phyloP scores from a whole-genome alignment of 2,888 invertebrate genomes.

The Apocheima hispidaria region DNA sequence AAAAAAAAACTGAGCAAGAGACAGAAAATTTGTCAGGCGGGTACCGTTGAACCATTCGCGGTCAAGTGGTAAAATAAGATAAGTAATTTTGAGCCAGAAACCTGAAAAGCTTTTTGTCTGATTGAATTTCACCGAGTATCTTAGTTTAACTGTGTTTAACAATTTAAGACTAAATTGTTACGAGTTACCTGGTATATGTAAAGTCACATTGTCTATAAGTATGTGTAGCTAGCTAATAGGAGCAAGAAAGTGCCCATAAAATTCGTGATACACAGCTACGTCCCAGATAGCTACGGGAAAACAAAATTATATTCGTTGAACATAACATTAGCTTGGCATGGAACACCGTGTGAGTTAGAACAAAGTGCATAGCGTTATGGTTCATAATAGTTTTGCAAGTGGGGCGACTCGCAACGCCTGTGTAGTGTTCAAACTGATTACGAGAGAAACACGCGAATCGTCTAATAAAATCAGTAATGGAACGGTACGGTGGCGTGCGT shows the following conservation, averaged over 20 bases:
- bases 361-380: constrained; percentile 67
- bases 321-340: constrained; percentile 61
- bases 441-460: constrained; percentile 79
- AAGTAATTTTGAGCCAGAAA: constrained; percentile 47
- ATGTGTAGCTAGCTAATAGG: constrained; percentile 38
- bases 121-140: constrained; percentile 41
- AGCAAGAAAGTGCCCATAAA: constrained; percentile 49
- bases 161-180: constrained; percentile 22
- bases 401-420: constrained; percentile 70
- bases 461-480: constrained; percentile 84
- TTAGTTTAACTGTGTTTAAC: constrained; percentile 8
- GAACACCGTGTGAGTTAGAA: constrained; percentile 68
- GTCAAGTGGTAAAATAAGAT: constrained; percentile 56
- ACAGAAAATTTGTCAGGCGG: constrained; percentile 47
- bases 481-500: constrained; percentile 84
- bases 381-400: constrained; percentile 72
- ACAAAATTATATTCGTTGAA: constrained; percentile 64
- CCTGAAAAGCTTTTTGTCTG: constrained; percentile 42
- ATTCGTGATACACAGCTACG: constrained; percentile 62
- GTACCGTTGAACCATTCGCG: constrained; percentile 60
- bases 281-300: constrained; percentile 59
- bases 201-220: constrained; percentile 38
- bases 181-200: no score
- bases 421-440: constrained; percentile 76
- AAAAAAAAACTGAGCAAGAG: constrained; percentile 27